These are phyloP conservation scores for Philereme transversata DNA, from an alignment of 2,888 invertebrate species.

Conservation along the genomic window DNA sequence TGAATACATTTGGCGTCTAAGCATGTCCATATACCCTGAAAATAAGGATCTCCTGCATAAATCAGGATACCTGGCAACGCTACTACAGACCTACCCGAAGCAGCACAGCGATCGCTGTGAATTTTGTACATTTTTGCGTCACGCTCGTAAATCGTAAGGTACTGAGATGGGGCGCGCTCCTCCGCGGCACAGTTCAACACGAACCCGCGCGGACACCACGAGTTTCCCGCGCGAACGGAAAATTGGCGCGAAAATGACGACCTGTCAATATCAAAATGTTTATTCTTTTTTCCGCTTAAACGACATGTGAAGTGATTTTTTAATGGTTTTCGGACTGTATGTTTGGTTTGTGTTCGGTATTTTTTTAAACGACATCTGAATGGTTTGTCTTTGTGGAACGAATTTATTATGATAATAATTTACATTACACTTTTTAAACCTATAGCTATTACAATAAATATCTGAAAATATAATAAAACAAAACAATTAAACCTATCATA, in stretches of 20 bases:
- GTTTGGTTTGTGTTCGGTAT: conserved; percentile 21
- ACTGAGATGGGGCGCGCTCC: conserved; percentile 62
- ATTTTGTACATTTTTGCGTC: conserved; percentile 74
- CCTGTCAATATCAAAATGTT: conserved; percentile 57
- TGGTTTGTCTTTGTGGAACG: conserved; percentile 13
- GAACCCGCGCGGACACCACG: conserved; percentile 64
- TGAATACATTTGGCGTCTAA: too few species aligned
- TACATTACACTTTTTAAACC: too few species aligned
- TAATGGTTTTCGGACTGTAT: conserved; percentile 25
- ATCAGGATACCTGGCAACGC: too few species aligned
- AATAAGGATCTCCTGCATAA: too few species aligned
- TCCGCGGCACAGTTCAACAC: conserved; percentile 64
- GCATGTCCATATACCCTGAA: too few species aligned
- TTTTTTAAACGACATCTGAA: conserved; percentile 6
- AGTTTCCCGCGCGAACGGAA: conserved; percentile 68
- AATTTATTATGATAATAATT: neutral
- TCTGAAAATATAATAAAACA: neutral
- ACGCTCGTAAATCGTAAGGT: conserved; percentile 74
- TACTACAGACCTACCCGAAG: conserved; percentile 23
- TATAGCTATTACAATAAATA: too few species aligned
- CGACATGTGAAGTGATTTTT: conserved; percentile 40
- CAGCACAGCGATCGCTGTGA: conserved; percentile 46
- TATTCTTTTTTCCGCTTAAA: conserved; percentile 29
- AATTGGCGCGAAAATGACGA: conserved; percentile 82
- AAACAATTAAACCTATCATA: neutral